These are phyloP conservation scores for Hylyphantes graminicola DNA, from an alignment of 1,140 invertebrate genomes.

Conservation along the genomic window DNA sequence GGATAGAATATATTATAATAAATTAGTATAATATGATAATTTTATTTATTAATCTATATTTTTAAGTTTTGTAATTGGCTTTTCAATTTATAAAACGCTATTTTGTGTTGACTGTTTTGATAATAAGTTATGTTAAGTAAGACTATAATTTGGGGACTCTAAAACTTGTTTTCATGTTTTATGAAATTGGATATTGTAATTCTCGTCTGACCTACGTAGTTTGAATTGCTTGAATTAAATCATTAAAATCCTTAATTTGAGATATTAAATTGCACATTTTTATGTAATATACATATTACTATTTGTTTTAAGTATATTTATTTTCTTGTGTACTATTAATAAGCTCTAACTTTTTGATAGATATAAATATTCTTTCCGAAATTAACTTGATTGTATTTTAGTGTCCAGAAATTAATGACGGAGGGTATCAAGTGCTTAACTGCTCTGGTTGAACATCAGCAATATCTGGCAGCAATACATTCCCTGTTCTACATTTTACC, in stretches of 20 bases:
- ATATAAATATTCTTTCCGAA: not conserved
- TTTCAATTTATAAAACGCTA: not conserved
- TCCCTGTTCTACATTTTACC: constrained; percentile 40
- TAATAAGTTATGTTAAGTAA: no score
- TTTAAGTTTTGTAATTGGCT: not conserved
- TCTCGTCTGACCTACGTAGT: no score
- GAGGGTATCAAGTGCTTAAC: constrained; percentile 17
- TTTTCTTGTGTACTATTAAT: not conserved
- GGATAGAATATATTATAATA: no score
- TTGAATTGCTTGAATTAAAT: no score
- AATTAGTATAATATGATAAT: no score
- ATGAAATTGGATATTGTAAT: no score
- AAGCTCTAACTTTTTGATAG: not conserved
- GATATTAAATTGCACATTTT: not conserved
- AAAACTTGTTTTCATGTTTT: no score
- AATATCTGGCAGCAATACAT: constrained; percentile 38
- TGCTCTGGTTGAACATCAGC: constrained; percentile 15
- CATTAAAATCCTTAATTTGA: not conserved
- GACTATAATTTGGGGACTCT: no score
- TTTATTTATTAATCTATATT: not conserved
- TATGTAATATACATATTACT: not conserved
- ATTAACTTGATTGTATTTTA: constrained; percentile 16
- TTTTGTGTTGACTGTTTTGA: no score
- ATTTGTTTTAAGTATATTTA: not conserved
- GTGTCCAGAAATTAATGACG: constrained; percentile 6